A percentile compares a stretch with the other conserved stretches of the same genome.
phyloP scores from a whole-genome alignment of 2,113 vertebrate genomes.

The Oostethus manadensis region DNA sequence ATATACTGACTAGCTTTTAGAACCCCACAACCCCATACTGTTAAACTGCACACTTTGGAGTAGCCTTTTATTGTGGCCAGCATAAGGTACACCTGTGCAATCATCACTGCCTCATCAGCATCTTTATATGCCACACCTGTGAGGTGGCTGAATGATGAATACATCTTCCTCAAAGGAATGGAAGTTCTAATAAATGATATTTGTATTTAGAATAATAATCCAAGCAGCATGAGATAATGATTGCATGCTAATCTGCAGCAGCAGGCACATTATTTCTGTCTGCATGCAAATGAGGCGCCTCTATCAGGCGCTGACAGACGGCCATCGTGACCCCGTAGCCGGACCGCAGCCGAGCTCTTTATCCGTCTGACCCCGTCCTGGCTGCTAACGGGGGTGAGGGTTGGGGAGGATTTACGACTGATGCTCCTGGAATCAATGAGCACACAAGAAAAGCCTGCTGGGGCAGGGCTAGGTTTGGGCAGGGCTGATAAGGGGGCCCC shows the following conservation, averaged over 20 bases:
- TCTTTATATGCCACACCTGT: too few relatives aligned
- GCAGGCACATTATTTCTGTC: conserved; percentile 30
- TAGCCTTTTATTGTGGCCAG: too few relatives aligned
- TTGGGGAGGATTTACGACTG: neutral
- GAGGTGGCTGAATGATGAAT: too few relatives aligned
- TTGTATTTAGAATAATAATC: neutral
- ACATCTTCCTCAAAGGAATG: too few relatives aligned
- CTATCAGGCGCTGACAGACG: conserved; percentile 69
- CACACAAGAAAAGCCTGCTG: neutral
- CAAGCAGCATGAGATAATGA: conserved; percentile 11
- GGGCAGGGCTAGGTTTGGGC: conserved; percentile 46
- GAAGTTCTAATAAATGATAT: too few relatives aligned
- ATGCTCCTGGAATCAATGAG: conserved; percentile 25
- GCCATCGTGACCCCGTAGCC: conserved; percentile 49
- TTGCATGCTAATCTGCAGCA: conserved; percentile 32
- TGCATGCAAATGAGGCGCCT: conserved; percentile 41
- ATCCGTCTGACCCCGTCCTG: conserved; percentile 59
- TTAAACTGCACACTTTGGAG: too few relatives aligned
- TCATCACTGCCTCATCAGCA: too few relatives aligned
- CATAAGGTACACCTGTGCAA: too few relatives aligned
- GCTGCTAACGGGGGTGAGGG: conserved; percentile 13
- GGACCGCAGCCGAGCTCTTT: conserved; percentile 59
- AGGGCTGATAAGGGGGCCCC: conserved; percentile 51
- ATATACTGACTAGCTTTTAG: too few relatives aligned
- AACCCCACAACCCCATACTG: too few relatives aligned